Conservation (phyloP, 1,140 invertebrate genomes). For the Caenorhabditis inopinata region DNA sequence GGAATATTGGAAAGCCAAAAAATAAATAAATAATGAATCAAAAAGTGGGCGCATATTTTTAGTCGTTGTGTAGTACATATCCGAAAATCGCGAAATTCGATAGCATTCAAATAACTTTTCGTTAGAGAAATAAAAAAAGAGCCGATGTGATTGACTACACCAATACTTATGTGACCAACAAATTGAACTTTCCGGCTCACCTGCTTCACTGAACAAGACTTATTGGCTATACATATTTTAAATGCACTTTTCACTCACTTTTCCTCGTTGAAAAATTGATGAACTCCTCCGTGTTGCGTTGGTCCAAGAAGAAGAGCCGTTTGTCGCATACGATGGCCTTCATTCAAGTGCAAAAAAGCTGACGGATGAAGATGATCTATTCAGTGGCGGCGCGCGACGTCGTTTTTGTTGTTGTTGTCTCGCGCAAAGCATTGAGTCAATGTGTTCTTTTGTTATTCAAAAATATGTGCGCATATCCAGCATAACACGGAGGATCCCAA, state of each 20-base stretch:
- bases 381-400: not conserved
- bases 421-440: constrained; percentile 10
- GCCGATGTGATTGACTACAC: constrained; percentile 6
- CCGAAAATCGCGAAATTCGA: no score
- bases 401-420: not conserved
- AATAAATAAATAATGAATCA: constrained; percentile 7
- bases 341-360: constrained; percentile 32
- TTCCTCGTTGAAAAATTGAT: constrained; percentile 19
- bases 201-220: not conserved
- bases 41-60: not conserved
- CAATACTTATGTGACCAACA: not conserved
- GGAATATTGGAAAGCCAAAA: no score
- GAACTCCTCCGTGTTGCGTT: not conserved
- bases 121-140: not conserved
- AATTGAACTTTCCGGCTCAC: not conserved
- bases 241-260: constrained; percentile 14
- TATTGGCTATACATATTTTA: not conserved
- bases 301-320: not conserved
- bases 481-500: not conserved
- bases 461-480: constrained; percentile 15
- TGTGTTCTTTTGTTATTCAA: constrained; percentile 24
- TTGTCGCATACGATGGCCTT: constrained; percentile 3
- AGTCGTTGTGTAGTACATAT: not conserved
- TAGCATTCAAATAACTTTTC: no score
- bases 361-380: constrained; percentile 17